Evolutionary conservation across 1,140 invertebrate species (phyloP), one percentile per base, ranked within the genome.

Genomic region (Cyclargus thomasi): DNA sequence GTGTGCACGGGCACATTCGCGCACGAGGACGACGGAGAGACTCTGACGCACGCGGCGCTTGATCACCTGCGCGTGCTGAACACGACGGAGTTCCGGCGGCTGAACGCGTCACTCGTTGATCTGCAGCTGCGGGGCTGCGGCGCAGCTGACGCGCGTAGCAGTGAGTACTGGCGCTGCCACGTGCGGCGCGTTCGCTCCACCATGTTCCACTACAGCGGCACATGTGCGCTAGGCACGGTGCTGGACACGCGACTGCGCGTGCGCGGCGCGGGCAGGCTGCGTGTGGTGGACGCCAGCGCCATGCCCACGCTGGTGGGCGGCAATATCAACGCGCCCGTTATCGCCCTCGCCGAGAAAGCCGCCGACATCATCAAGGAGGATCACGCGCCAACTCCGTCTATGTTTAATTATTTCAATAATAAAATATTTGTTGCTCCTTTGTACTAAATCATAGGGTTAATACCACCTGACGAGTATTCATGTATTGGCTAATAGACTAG

Each of bases 171-270:
- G 70, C 55, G 62, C 53, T 75, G 70, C 23, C 72, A 75, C n/a
- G 21, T 65, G 1, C 67, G 18, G 7, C 64, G 55, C 39, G 69
- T 70, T 68, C 67, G 63, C 29, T 20, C 53, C 6, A 53, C 64
- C 55, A 39, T 29, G 20, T 67, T 64, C 22, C 67, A 74, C 10
- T 72, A 69, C 16, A 69, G 66, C 16, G 53, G 70, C 7, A 74
- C 70, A 0, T 72, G 70, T n/a, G 23, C 88, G 67, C 92, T 93
- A 91, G 92, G 92, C 2, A 62, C 73, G 0, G 87, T 91, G 64
- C 74, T 90, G 57, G 91, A 93, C 70, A 85, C 84, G 4, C 67
- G 82, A 22, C 79, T 90, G 16, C 72, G 74, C n/a, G 92, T 93
- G n/a, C 69, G 79, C 39, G 90, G 90, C 6, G 74, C 91, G 16